A percentile compares a stretch with the other conserved stretches of the same genome.
phyloP scores from a whole-genome alignment of 1,140 invertebrate species.

The Calephelis nemesis region DNA sequence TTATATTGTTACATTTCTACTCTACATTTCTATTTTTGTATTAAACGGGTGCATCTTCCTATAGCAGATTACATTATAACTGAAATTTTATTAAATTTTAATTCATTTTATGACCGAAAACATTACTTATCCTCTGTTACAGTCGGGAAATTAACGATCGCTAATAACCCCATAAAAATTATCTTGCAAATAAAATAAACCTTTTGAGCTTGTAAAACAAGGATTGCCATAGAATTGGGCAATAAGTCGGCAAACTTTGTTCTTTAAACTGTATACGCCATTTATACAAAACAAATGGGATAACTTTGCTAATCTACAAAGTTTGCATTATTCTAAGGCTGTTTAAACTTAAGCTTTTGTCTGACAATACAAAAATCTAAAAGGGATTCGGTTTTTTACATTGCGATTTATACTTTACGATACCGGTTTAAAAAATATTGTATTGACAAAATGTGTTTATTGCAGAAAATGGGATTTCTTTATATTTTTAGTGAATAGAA shows the following conservation, averaged over 20 bases:
- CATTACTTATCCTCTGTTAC: too few relatives aligned
- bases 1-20: too few relatives aligned
- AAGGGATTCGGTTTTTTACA: neutral
- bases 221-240: neutral
- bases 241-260: constrained; percentile 12
- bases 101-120: too few relatives aligned
- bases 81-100: too few relatives aligned
- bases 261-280: neutral
- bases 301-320: constrained; percentile 7
- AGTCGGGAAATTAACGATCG: neutral
- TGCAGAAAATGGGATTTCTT: neutral
- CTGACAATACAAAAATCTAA: neutral
- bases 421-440: too few relatives aligned
- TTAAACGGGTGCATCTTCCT: too few relatives aligned
- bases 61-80: too few relatives aligned
- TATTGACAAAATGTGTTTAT: neutral
- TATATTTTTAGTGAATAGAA: neutral
- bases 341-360: neutral
- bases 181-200: neutral
- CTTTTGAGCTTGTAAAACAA: neutral
- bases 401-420: neutral
- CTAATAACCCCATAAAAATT: neutral
- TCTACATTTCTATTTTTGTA: too few relatives aligned
- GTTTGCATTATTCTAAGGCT: neutral
- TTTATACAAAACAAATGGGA: neutral